Conservation (phyloP, 2,113 vertebrate species). For the Gymnorhina tibicen region DNA sequence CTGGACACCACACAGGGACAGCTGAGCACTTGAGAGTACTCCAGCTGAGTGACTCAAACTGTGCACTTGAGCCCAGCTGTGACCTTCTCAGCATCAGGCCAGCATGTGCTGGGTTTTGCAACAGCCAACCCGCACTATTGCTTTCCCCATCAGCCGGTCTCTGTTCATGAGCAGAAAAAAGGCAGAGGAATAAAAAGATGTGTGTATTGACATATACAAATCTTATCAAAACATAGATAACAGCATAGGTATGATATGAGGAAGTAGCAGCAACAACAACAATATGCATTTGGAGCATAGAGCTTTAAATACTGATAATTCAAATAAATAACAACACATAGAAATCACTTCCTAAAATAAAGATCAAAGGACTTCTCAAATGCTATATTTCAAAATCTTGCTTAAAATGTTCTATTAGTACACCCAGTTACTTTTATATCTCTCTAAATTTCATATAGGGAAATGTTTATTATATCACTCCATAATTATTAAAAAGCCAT, state of each 20-base stretch:
- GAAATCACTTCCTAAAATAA: background rate
- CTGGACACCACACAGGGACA: background rate
- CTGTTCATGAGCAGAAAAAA: background rate
- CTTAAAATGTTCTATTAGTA: background rate
- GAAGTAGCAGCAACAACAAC: background rate
- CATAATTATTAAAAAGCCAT: background rate
- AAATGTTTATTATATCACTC: background rate
- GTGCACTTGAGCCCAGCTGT: background rate
- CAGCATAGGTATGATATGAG: background rate
- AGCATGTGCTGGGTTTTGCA: background rate
- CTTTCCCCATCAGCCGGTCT: background rate
- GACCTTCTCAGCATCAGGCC: background rate
- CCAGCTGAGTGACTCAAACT: background rate
- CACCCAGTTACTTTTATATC: background rate
- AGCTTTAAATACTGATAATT: background rate
- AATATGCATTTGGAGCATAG: background rate
- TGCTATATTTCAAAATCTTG: background rate
- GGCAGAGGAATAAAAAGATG: background rate
- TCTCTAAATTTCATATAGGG: background rate
- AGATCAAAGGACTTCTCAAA: background rate
- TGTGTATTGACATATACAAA: background rate
- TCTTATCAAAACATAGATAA: background rate
- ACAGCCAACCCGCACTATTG: background rate
- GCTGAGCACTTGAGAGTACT: background rate
- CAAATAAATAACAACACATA: background rate